Evolutionary conservation across 2,113 vertebrate species (phyloP), one percentile per base, ranked within the genome.

Genomic region (Bufo bufo): DNA sequence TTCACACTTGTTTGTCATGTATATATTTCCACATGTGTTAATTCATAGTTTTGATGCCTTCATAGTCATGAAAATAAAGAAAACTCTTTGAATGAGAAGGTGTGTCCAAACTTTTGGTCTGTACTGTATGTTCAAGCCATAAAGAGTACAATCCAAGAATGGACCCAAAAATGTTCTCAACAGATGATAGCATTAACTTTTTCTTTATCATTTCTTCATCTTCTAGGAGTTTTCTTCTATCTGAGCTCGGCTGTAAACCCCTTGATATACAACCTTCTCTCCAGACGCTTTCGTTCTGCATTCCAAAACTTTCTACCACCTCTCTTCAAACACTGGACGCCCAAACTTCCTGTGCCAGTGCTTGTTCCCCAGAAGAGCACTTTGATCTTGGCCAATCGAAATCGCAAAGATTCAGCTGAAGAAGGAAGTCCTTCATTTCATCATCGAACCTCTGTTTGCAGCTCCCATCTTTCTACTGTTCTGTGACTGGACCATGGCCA

Each of bases 161-260:
- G 69, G 14, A 75, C 9, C 14, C 69, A 4, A 43, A 14, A 71
- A 58, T 58, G 19, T 65, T 65, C 17, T 65, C 3, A 3, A 13
- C 11, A 6, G 9, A 33, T 66, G 69, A 45, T 50, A 3, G 4
- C 16, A 11, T 16, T 86, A 52, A 79, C 17, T 45, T 61, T 17
- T 13, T 33, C 0, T 77, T 43, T 86, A 3, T 56, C 13, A 3
- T 69, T 52, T 19, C 33, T 49, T n/a, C 63, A 74, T 20, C 84
- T 0, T 88, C 61, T 88, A 96, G 95, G 95, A 84, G 92, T 96
- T 85, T 94, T 95, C 90, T 96, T 96, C 91, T 96, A 96, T 45
- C 89, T 96, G 88, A 96, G 95, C 90, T 95, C 95, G 54, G 95
- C 95, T 0, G 93, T 94, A 54, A 96, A 96, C 77, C 95, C 95